Percentiles rank a stretch among this genome's conserved stretches.
These are phyloP conservation scores for Virgularia gustaviana DNA, from an alignment of 92 coral and sea anemone species.

Conservation along the genomic window DNA sequence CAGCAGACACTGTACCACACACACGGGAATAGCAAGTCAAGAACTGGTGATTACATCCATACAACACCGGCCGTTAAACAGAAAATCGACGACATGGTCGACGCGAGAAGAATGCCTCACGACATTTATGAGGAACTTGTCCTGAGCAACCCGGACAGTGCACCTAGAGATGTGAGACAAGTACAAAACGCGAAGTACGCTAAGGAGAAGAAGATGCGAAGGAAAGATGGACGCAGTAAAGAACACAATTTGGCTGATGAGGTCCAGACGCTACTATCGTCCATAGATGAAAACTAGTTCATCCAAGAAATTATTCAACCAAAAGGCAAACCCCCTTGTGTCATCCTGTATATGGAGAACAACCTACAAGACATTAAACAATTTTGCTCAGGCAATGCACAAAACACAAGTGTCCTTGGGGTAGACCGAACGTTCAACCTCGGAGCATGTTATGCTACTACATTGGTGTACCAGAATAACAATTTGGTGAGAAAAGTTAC, in stretches of 20 bases:
- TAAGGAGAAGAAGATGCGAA: neutral
- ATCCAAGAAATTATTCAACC: conserved; percentile 10
- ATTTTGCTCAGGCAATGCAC: conserved; percentile 1
- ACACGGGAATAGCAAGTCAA: conserved; percentile 21
- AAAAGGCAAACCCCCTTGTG: conserved; percentile 21
- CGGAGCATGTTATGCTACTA: conserved; percentile 18
- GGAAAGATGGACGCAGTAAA: neutral
- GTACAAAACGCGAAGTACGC: neutral
- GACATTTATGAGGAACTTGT: neutral
- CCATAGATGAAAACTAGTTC: neutral
- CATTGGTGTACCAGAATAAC: neutral
- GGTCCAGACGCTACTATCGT: conserved; percentile 48
- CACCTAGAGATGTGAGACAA: neutral
- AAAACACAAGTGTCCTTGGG: neutral
- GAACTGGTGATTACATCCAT: conserved; percentile 2
- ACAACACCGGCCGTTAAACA: conserved; percentile 5
- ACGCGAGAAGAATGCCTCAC: no score
- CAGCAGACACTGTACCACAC: neutral
- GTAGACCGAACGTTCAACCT: conserved; percentile 14
- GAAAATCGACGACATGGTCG: neutral
- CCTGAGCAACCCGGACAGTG: neutral
- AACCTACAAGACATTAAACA: neutral
- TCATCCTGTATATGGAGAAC: neutral
- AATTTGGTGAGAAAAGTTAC: conserved; percentile 3
- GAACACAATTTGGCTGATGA: conserved; percentile 43